These are phyloP conservation scores for Tanaodytes sp. DNA, from an alignment of 2,888 invertebrate genomes.

Conservation along the genomic window DNA sequence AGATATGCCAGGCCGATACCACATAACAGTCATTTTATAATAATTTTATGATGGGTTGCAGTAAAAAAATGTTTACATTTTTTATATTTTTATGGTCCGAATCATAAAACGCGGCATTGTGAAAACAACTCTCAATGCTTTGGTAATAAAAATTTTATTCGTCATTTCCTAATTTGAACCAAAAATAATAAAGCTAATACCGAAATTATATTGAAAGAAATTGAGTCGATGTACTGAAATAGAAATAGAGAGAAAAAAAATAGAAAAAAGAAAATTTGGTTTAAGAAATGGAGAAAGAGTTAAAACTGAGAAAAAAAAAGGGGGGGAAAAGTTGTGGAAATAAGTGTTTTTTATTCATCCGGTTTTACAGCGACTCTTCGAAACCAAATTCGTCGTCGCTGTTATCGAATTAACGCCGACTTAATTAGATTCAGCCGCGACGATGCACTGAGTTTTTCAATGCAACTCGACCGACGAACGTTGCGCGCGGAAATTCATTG, in stretches of 20 bases:
- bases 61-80: constrained; percentile 11
- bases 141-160: constrained; percentile 25
- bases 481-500: constrained; percentile 49
- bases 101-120: constrained; percentile 8
- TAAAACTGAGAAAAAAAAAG: neutral
- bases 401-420: constrained; percentile 22
- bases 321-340: no score
- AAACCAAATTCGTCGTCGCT: neutral
- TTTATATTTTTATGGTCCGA: constrained; percentile 10
- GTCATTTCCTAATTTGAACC: constrained; percentile 21
- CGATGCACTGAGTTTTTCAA: constrained; percentile 12
- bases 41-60: constrained; percentile 6
- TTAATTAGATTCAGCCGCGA: constrained; percentile 19
- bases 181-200: no score
- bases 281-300: constrained; percentile 5
- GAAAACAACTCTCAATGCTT: neutral
- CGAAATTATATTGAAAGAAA: no score
- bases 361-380: constrained; percentile 14
- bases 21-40: neutral
- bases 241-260: no score
- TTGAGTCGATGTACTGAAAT: no score
- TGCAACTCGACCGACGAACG: constrained; percentile 14
- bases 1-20: no score
- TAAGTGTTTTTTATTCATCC: no score
- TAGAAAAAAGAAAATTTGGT: neutral